phyloP scores from a whole-genome alignment of 2,888 invertebrate species.

The Plutella xylostella region DNA sequence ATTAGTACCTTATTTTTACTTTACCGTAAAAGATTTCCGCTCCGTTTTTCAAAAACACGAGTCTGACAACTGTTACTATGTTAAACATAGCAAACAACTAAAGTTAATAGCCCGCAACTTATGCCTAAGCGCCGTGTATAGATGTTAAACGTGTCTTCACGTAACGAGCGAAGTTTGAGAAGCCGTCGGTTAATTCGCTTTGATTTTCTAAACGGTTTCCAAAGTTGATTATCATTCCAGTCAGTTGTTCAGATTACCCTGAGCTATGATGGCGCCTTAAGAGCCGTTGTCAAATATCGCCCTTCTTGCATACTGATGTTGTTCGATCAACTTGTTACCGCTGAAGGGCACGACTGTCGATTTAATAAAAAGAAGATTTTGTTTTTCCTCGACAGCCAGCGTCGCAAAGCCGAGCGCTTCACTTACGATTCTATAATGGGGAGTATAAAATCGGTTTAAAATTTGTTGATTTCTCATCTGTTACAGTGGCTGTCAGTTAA shows the following conservation, averaged over 20 bases:
- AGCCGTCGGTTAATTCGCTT: conserved; percentile 5
- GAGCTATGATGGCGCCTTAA: conserved; percentile 7
- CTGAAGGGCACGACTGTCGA: background rate
- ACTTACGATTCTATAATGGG: too few species aligned
- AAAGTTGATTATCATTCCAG: conserved; percentile 7
- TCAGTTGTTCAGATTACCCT: conserved; percentile 5
- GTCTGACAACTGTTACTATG: too few species aligned
- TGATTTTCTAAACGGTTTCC: conserved; percentile 8
- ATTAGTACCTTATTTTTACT: background rate
- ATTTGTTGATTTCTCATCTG: too few species aligned
- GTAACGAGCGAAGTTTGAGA: background rate
- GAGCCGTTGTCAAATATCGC: conserved; percentile 6
- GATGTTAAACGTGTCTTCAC: too few species aligned
- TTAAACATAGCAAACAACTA: background rate
- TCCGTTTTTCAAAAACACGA: too few species aligned
- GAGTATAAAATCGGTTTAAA: too few species aligned
- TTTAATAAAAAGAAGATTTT: background rate
- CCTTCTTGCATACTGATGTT: conserved; percentile 7
- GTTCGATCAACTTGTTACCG: conserved; percentile 2
- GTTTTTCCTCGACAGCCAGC: too few species aligned
- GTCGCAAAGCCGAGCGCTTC: too few species aligned
- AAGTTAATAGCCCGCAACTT: background rate
- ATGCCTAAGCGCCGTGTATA: too few species aligned
- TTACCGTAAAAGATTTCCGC: too few species aligned
- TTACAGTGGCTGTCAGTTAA: too few species aligned